Conservation (phyloP, 2,888 invertebrate species). For the Ptychoptera contaminata region DNA sequence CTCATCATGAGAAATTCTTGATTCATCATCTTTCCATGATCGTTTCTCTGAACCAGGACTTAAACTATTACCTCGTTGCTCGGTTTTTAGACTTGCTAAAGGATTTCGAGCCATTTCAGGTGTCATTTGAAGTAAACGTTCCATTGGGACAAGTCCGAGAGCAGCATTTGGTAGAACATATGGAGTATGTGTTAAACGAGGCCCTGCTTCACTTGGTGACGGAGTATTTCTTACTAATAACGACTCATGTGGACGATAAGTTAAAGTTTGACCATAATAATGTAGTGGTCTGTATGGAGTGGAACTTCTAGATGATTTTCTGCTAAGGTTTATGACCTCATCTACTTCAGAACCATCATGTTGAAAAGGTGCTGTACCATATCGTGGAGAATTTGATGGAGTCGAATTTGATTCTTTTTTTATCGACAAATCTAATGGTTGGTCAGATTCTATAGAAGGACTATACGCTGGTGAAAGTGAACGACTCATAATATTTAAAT, state of each 20-base stretch:
- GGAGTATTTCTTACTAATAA: conserved; percentile 22
- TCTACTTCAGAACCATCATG: conserved; percentile 39
- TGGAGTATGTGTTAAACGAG: conserved; percentile 17
- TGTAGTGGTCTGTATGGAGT: conserved; percentile 38
- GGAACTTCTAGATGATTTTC: conserved; percentile 47
- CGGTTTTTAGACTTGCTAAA: conserved; percentile 38
- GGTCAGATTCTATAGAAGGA: conserved; percentile 34
- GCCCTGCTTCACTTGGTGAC: conserved; percentile 17
- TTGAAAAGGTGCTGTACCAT: conserved; percentile 41
- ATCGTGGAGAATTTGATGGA: conserved; percentile 44
- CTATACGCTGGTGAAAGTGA: conserved; percentile 10
- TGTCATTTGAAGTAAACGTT: conserved; percentile 42
- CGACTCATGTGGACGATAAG: conserved; percentile 23
- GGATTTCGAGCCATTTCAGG: conserved; percentile 45
- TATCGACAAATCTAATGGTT: conserved; percentile 82
- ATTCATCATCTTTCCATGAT: conserved; percentile 41
- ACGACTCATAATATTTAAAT: conserved; percentile 1
- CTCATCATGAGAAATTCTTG: conserved; percentile 35
- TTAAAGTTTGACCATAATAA: conserved; percentile 16
- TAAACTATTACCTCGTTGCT: conserved; percentile 37
- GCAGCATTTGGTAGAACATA: conserved; percentile 29
- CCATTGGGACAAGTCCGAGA: conserved; percentile 45
- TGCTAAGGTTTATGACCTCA: conserved; percentile 64
- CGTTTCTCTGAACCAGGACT: conserved; percentile 52
- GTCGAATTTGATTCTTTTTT: conserved; percentile 47